These are phyloP conservation scores for Tenrec ecaudatus DNA, from an alignment of 2,113 vertebrate species.

Conservation along the genomic window DNA sequence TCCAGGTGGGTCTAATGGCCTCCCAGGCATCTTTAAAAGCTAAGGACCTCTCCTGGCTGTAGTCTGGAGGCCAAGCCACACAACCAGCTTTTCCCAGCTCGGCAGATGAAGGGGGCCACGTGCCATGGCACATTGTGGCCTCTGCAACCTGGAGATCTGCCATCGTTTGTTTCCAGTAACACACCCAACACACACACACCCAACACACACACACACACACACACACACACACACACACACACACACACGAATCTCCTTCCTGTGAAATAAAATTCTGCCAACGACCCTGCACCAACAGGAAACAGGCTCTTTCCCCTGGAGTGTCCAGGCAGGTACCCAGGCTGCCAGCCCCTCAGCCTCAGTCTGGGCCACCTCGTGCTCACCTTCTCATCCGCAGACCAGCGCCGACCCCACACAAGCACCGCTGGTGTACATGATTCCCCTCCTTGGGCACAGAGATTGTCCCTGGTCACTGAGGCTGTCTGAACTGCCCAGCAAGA, in stretches of 20 bases:
- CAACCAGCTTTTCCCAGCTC: not conserved
- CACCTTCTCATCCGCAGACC: not conserved
- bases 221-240: no score
- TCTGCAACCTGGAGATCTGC: not conserved
- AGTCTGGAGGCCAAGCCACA: not conserved
- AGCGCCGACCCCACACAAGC: not conserved
- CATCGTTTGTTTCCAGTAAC: not conserved
- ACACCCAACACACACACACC: no score
- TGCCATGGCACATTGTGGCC: not conserved
- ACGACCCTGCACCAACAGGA: not conserved
- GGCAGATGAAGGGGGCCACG: not conserved
- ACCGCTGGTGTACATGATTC: not conserved
- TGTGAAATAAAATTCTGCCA: not conserved
- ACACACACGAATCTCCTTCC: not conserved
- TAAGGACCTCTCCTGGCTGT: not conserved
- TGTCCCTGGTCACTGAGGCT: not conserved
- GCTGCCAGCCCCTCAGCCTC: not conserved
- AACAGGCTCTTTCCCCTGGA: not conserved
- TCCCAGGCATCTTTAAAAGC: not conserved
- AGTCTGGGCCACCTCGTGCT: not conserved
- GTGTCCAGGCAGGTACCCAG: not conserved
- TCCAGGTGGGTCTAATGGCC: not conserved
- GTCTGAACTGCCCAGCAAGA: no score
- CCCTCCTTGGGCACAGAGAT: not conserved
- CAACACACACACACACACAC: no score